These are phyloP conservation scores for Habropoda laboriosa DNA, from an alignment of 1,140 invertebrate genomes.

Conservation along the genomic window DNA sequence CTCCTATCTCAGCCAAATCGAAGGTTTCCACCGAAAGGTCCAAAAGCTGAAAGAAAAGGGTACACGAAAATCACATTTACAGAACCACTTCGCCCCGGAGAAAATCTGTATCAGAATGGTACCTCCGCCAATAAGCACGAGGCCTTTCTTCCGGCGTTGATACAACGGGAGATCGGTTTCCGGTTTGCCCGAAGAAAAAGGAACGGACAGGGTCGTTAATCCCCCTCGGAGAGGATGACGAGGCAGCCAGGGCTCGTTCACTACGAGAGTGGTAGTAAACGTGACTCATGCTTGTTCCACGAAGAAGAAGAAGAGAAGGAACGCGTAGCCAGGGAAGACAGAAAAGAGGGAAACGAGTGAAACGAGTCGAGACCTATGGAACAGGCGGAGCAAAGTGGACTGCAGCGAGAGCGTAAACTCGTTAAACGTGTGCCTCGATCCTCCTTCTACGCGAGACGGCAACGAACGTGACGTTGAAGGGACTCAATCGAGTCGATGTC, in stretches of 20 bases:
- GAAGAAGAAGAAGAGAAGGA: constrained; percentile 21
- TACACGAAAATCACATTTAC: constrained; percentile 25
- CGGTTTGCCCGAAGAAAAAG: constrained; percentile 55
- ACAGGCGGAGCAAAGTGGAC: neutral
- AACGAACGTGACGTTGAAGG: neutral
- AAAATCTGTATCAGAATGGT: neutral
- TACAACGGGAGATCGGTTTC: constrained; percentile 56
- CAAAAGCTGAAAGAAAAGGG: no score
- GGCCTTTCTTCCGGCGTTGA: constrained; percentile 6
- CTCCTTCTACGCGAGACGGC: neutral
- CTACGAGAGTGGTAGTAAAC: constrained; percentile 48
- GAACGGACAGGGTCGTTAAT: constrained; percentile 61
- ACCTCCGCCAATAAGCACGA: neutral
- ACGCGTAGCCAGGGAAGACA: neutral
- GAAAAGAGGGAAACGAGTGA: neutral
- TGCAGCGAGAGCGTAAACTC: constrained; percentile 3
- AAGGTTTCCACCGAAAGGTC: neutral
- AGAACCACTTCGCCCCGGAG: neutral
- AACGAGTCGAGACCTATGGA: neutral
- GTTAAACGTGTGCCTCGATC: constrained; percentile 12
- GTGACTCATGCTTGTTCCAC: constrained; percentile 57
- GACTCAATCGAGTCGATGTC: neutral
- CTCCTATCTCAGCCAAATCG: neutral
- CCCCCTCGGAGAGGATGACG: constrained; percentile 55
- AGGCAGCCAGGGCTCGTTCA: constrained; percentile 54